phyloP scores from a whole-genome alignment of 2,797 vertebrate genomes.

The Psittacula echo region DNA sequence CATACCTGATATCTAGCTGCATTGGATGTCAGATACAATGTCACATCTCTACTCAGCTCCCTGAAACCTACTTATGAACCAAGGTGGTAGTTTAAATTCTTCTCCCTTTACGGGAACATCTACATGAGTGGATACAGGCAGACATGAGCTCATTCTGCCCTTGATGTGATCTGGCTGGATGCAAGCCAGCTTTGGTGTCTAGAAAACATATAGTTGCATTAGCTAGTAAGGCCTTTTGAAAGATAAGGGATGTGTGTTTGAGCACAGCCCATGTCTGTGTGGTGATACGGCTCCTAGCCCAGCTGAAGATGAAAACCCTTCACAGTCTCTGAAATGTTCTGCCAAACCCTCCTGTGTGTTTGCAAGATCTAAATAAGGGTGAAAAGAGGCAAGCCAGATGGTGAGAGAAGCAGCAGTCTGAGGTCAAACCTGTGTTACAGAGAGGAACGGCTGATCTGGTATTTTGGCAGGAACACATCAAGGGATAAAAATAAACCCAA shows the following conservation, averaged over 20 bases:
- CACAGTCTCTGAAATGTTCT: not conserved
- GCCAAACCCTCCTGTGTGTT: not conserved
- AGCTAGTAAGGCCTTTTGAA: not conserved
- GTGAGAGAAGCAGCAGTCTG: not conserved
- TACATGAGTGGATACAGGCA: not conserved
- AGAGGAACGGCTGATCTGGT: not conserved
- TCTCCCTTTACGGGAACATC: not conserved
- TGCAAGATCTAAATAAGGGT: not conserved
- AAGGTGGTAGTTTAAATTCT: not conserved
- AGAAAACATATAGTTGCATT: not conserved
- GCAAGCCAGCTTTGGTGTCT: not conserved
- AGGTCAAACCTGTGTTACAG: not conserved
- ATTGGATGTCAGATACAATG: rapidly evolving
- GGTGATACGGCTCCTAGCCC: not conserved
- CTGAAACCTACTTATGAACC: not conserved
- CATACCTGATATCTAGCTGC: rapidly evolving
- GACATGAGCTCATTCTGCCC: conserved; percentile 44
- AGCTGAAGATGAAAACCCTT: not conserved
- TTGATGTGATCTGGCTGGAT: not conserved
- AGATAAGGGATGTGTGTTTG: not conserved
- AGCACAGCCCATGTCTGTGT: not conserved
- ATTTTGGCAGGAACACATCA: not conserved
- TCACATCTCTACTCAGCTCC: not conserved
- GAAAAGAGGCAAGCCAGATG: not conserved
- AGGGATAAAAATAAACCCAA: not conserved